phyloP scores from a whole-genome alignment of 2,113 vertebrate genomes.

The Capreolus pygargus region DNA sequence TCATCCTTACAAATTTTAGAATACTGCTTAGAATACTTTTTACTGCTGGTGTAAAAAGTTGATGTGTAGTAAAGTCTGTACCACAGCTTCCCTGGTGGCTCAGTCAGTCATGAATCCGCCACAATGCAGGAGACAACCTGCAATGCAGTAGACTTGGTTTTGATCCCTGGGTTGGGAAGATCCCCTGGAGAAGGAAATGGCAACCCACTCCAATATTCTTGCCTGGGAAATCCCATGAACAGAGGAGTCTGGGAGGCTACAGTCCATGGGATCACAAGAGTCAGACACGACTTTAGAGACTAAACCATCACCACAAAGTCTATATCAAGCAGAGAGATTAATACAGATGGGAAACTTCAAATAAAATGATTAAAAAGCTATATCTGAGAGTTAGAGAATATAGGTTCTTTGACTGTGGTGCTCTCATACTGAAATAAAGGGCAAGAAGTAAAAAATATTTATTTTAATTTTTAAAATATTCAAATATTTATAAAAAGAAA shows the following conservation, averaged over 20 bases:
- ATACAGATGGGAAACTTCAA: not conserved
- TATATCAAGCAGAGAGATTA: not conserved
- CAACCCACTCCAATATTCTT: not conserved
- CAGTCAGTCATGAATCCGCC: not conserved
- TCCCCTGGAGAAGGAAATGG: not conserved
- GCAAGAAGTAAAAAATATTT: not conserved
- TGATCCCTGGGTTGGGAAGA: accelerated
- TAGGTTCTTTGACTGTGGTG: not conserved
- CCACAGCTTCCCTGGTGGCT: not conserved
- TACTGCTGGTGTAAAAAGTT: too few relatives aligned
- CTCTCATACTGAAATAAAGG: not conserved
- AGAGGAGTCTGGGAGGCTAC: not conserved
- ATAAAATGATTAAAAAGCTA: not conserved
- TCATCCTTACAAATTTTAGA: not conserved
- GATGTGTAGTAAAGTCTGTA: not conserved
- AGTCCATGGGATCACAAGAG: not conserved
- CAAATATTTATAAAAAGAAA: not conserved
- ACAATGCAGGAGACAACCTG: not conserved
- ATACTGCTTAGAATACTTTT: too few relatives aligned
- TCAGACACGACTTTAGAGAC: not conserved
- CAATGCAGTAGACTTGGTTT: not conserved
- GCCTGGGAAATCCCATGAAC: not conserved
- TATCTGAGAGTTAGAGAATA: not conserved
- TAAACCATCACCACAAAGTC: not conserved
- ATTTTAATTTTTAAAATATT: not conserved